These are phyloP conservation scores for Epinotia brunnichana DNA, from an alignment of 2,888 invertebrate species.

Conservation along the genomic window DNA sequence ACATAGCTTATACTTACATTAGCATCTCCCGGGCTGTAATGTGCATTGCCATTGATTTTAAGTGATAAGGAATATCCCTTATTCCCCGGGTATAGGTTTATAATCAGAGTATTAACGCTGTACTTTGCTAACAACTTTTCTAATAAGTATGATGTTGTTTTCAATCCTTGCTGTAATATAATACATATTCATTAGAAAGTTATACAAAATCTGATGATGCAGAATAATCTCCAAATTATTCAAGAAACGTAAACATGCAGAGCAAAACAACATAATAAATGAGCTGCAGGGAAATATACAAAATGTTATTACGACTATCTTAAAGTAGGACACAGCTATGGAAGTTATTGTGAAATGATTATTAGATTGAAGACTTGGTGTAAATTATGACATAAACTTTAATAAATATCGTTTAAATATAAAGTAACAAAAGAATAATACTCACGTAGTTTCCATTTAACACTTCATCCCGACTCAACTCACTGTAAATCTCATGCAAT, in stretches of 20 bases:
- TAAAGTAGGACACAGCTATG: slow-evolving; percentile 9
- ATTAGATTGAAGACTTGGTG: background rate
- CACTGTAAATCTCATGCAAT: slow-evolving; percentile 79
- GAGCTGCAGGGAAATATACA: background rate
- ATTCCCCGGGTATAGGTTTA: slow-evolving; percentile 95
- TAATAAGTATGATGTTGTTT: slow-evolving; percentile 88
- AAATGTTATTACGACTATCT: background rate
- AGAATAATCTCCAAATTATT: background rate
- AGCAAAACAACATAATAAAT: background rate
- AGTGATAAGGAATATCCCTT: slow-evolving; percentile 93
- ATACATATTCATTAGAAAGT: slow-evolving; percentile 27
- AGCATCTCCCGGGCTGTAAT: slow-evolving; percentile 72
- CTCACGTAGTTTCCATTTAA: slow-evolving; percentile 78
- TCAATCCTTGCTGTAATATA: slow-evolving; percentile 82
- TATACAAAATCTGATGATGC: background rate
- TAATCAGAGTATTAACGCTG: slow-evolving; percentile 93
- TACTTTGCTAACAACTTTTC: slow-evolving; percentile 93
- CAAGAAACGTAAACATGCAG: background rate
- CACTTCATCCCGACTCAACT: slow-evolving; percentile 76
- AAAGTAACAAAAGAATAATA: slow-evolving; percentile 45
- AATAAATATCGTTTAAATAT: background rate
- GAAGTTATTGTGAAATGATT: background rate
- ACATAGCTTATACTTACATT: slow-evolving; percentile 66
- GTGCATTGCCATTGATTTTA: slow-evolving; percentile 84
- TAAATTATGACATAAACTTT: slow-evolving; percentile 9